A percentile compares a stretch with the other conserved stretches of the same genome.
phyloP scores from a whole-genome alignment of 2,113 vertebrate genomes.

The Eudorcas thomsonii region DNA sequence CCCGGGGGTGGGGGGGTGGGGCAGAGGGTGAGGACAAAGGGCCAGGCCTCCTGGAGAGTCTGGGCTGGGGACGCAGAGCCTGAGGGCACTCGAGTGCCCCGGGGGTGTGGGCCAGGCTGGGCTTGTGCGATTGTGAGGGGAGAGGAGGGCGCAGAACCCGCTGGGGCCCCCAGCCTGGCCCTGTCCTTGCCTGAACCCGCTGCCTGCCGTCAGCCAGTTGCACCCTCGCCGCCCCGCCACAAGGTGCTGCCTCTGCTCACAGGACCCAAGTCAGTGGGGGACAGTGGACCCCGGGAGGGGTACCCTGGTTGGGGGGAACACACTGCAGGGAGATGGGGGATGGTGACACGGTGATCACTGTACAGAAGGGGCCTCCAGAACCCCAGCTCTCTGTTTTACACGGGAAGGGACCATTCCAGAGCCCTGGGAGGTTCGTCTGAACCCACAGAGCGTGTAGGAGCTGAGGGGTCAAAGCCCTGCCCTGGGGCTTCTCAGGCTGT shows the following conservation, averaged over 20 bases:
- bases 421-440: background rate
- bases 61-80: background rate
- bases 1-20: rapidly evolving
- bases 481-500: background rate
- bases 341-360: background rate
- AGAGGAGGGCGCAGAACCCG: rapidly evolving
- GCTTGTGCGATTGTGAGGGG: rapidly evolving
- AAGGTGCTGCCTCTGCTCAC: rapidly evolving
- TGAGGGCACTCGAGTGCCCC: rapidly evolving
- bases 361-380: background rate
- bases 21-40: background rate
- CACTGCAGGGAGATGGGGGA: rapidly evolving
- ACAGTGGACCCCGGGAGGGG: rapidly evolving
- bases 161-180: background rate
- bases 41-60: background rate
- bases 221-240: rapidly evolving
- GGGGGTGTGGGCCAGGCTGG: background rate
- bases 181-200: background rate
- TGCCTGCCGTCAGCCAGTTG: rapidly evolving
- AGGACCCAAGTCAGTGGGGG: background rate
- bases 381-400: background rate
- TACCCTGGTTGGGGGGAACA: rapidly evolving
- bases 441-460: rapidly evolving
- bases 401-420: rapidly evolving
- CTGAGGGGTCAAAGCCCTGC: background rate